Conservation (phyloP, 2,888 invertebrate genomes). For the Alviniconcha strummeri region DNA sequence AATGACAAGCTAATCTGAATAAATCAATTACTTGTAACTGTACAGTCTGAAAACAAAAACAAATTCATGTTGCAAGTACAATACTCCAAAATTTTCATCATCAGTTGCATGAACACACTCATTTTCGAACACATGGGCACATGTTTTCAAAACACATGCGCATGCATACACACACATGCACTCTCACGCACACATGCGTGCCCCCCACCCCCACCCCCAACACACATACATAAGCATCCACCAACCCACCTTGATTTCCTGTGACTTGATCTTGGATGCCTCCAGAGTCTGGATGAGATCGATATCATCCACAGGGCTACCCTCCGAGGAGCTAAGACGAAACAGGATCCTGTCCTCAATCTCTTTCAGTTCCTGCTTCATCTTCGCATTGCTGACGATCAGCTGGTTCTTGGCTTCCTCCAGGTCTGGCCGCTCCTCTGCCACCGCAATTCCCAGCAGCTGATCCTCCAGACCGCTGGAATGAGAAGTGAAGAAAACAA, state of each 20-base stretch:
- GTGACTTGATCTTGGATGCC: constrained; percentile 73
- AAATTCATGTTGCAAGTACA: no score
- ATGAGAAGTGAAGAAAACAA: neutral
- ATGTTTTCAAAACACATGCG: no score
- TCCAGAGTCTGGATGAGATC: constrained; percentile 82
- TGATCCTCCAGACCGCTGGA: constrained; percentile 74
- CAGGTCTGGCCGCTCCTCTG: constrained; percentile 74
- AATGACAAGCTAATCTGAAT: no score
- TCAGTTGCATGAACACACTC: no score
- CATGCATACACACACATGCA: neutral
- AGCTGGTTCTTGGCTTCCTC: constrained; percentile 75
- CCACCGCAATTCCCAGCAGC: constrained; percentile 73
- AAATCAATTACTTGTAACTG: no score
- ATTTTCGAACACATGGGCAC: no score
- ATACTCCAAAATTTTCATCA: no score
- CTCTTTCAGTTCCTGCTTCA: constrained; percentile 84
- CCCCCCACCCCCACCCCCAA: neutral
- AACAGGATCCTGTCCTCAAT: constrained; percentile 75
- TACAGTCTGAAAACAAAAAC: no score
- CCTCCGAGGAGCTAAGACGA: constrained; percentile 77
- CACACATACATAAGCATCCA: neutral
- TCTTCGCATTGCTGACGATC: constrained; percentile 84
- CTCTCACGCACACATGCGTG: neutral
- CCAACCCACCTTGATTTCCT: constrained; percentile 70
- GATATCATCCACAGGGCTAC: constrained; percentile 85